A percentile compares a stretch with the other conserved stretches of the same genome.
Evolutionary conservation across 2,113 vertebrate species (phyloP).

Genomic region (Petrocephalus zakoni): DNA sequence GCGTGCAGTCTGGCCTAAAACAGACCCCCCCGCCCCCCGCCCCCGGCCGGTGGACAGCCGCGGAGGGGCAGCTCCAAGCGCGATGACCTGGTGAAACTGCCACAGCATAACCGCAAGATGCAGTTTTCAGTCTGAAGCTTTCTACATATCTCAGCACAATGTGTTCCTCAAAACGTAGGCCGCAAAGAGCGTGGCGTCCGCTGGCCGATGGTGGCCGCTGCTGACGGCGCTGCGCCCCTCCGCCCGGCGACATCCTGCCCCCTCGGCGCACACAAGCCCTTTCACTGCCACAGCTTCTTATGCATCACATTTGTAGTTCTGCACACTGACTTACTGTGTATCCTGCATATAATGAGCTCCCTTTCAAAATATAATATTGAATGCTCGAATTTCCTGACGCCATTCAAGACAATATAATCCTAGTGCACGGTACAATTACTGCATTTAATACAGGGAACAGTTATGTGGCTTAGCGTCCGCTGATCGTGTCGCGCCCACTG

Average conservation of each 20-base stretch:
- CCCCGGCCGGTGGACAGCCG: not conserved
- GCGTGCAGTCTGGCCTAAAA: not conserved
- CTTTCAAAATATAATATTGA: conserved; percentile 5
- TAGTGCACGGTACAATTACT: conserved; percentile 1
- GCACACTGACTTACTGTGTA: not conserved
- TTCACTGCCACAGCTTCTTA: not conserved
- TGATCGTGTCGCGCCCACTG: not conserved
- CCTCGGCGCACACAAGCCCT: not conserved
- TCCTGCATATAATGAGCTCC: not conserved
- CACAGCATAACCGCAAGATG: not conserved
- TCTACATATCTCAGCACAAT: not conserved
- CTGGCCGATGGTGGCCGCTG: not conserved
- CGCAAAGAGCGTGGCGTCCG: not conserved
- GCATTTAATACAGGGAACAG: not conserved
- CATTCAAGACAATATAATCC: conserved; percentile 4
- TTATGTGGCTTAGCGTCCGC: not conserved
- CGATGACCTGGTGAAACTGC: not conserved
- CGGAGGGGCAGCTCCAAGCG: not conserved
- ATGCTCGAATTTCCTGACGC: conserved; percentile 3
- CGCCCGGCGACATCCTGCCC: too few species aligned
- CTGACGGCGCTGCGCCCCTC: not conserved
- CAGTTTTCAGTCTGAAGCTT: not conserved
- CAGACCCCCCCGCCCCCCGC: not conserved
- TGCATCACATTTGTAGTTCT: not conserved
- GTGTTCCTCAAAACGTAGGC: not conserved